phyloP scores from a whole-genome alignment of 2,888 invertebrate species.

The Aelia acuminata region DNA sequence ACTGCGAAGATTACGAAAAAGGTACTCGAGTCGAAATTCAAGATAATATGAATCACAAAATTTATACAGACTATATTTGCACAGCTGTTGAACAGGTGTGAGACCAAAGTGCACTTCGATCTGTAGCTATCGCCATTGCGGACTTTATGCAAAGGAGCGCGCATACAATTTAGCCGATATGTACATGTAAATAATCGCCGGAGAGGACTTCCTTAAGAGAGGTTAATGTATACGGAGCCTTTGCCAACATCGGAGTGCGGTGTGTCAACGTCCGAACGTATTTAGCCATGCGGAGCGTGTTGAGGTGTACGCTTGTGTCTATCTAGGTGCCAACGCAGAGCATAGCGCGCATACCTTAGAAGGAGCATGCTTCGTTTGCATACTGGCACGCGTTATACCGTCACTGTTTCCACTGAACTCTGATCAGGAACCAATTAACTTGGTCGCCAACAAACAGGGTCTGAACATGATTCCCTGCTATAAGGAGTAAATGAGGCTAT shows the following conservation, averaged over 20 bases:
- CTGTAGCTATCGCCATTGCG: not conserved
- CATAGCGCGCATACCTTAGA: constrained; percentile 65
- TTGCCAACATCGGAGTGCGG: not conserved
- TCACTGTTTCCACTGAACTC: not conserved
- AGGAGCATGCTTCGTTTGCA: constrained; percentile 28
- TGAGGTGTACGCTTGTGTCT: constrained; percentile 62
- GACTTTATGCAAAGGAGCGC: not conserved
- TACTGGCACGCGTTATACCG: constrained; percentile 27
- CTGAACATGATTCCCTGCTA: no score
- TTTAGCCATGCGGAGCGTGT: constrained; percentile 67
- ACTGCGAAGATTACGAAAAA: not conserved
- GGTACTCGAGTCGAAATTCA: not conserved
- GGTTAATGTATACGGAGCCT: not conserved
- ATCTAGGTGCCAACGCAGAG: constrained; percentile 64
- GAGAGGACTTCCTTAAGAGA: constrained; percentile 14
- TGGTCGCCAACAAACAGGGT: not conserved
- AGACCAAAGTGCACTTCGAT: not conserved
- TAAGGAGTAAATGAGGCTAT: no score
- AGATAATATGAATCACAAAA: not conserved
- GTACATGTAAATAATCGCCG: not conserved
- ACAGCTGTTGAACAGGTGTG: not conserved
- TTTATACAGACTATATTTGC: not conserved
- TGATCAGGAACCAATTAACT: not conserved
- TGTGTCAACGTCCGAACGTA: constrained; percentile 43
- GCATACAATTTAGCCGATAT: not conserved